These are phyloP conservation scores for Monarcha castaneiventris DNA, from an alignment of 2,113 vertebrate species.

Conservation along the genomic window DNA sequence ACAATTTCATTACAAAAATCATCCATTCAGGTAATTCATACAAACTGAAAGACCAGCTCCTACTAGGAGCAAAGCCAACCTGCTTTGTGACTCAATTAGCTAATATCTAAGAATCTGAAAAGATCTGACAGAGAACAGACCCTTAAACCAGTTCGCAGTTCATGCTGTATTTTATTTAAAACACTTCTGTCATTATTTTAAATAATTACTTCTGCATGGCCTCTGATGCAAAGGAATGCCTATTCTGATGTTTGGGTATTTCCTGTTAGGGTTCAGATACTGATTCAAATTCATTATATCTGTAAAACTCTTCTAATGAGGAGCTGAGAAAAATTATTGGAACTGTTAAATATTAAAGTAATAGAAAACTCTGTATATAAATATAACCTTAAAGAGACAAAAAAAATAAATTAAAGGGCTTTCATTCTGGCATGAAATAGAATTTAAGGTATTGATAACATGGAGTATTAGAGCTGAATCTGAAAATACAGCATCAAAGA, in stretches of 20 bases:
- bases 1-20: neutral
- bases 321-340: neutral
- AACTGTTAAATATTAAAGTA: neutral
- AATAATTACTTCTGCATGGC: neutral
- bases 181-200: neutral
- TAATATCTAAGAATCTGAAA: neutral
- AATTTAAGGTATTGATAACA: neutral
- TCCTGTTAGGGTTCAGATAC: neutral
- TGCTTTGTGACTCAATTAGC: neutral
- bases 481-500: neutral
- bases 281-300: neutral
- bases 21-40: neutral
- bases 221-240: neutral
- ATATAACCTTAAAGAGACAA: neutral
- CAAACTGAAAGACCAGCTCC: neutral
- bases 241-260: neutral
- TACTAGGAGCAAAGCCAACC: neutral
- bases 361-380: neutral
- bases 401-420: neutral
- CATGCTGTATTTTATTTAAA: neutral
- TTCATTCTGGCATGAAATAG: neutral
- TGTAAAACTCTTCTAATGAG: neutral
- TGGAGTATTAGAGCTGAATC: neutral
- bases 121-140: neutral
- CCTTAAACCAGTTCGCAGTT: neutral